A percentile compares a stretch with the other conserved stretches of the same genome.
Evolutionary conservation across 2,888 invertebrate species (phyloP).

Genomic region (Aelia acuminata): DNA sequence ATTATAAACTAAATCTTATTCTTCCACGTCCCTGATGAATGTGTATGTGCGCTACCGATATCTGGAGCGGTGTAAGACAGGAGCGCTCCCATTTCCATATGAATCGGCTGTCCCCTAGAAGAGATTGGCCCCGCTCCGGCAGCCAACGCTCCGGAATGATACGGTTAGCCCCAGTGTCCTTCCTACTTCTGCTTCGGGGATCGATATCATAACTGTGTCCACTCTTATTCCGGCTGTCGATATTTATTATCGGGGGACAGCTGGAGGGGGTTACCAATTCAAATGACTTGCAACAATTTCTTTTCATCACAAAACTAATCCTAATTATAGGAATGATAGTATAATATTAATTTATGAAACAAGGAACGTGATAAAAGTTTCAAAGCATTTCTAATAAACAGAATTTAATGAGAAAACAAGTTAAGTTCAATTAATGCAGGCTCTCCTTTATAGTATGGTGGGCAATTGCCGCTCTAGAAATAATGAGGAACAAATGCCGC

Average conservation of each 20-base stretch:
- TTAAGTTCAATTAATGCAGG: too few relatives aligned
- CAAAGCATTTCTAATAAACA: too few relatives aligned
- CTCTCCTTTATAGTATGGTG: too few relatives aligned
- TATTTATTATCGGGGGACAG: neutral
- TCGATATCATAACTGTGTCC: neutral
- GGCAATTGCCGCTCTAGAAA: too few relatives aligned
- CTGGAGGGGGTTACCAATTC: neutral
- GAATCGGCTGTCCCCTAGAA: conserved; percentile 18
- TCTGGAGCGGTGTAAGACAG: neutral
- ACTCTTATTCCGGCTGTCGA: conserved; percentile 1
- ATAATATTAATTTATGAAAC: too few relatives aligned
- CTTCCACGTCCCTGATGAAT: neutral
- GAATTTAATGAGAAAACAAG: too few relatives aligned
- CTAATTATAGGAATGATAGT: too few relatives aligned
- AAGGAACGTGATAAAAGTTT: too few relatives aligned
- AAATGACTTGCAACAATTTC: neutral
- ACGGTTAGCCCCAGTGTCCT: conserved; percentile 61
- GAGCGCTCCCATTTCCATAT: conserved; percentile 4
- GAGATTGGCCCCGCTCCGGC: neutral
- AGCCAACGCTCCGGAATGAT: conserved; percentile 57
- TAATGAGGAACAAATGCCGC: too few relatives aligned
- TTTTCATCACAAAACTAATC: neutral
- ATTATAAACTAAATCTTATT: too few relatives aligned
- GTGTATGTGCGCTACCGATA: neutral
- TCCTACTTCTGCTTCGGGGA: conserved; percentile 48